A percentile compares a stretch with the other conserved stretches of the same genome.
Evolutionary conservation across 2,888 invertebrate species (phyloP).

Genomic region (Nectonema munidae): DNA sequence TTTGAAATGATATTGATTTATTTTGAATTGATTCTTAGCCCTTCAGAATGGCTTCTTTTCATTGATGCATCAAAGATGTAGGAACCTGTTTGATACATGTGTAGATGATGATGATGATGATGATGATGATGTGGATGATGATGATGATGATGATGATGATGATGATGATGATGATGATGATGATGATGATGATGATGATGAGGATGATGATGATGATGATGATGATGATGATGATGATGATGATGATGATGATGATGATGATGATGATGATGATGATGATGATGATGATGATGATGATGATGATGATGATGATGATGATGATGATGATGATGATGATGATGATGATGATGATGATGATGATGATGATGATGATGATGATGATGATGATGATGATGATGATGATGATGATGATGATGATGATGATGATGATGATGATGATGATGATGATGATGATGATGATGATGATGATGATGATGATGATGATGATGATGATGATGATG

Average conservation of each 20-base stretch:
- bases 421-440: neutral
- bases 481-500: neutral
- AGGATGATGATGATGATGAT: no score
- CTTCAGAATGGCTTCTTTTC: no score
- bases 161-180: no score
- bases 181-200: no score
- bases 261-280: conserved; percentile 5
- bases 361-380: neutral
- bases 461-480: neutral
- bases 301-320: neutral
- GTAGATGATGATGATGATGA: no score
- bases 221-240: no score
- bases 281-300: conserved; percentile 2
- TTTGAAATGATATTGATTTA: no score
- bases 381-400: neutral
- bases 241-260: conserved; percentile 5
- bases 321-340: neutral
- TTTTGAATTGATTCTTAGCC: no score
- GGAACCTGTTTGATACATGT: no score
- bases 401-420: neutral
- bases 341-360: neutral
- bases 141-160: no score
- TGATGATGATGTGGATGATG: no score
- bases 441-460: neutral
- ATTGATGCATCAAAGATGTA: no score